Evolutionary conservation across 1,140 invertebrate species (phyloP).

Genomic region (Helicoverpa zea): DNA sequence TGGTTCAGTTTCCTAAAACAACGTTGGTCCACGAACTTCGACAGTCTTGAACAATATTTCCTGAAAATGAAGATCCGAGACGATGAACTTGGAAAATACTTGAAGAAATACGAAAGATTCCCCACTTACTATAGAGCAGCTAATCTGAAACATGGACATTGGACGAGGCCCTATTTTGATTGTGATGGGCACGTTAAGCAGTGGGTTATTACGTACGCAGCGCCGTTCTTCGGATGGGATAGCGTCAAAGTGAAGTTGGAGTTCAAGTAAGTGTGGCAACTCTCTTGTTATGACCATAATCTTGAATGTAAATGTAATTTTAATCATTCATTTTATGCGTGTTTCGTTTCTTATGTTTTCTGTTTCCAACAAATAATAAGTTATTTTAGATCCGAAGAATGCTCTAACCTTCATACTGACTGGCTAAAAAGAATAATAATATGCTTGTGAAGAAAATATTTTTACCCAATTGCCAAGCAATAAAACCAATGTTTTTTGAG

Average conservation of each 20-base stretch:
- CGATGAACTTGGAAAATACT: constrained; percentile 94
- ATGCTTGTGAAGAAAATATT: too few relatives aligned
- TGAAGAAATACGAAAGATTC: constrained; percentile 96
- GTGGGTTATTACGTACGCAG: constrained; percentile 98
- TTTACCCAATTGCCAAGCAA: too few relatives aligned
- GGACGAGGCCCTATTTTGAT: constrained; percentile 97
- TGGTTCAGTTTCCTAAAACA: constrained; percentile 96
- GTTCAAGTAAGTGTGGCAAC: constrained; percentile 93
- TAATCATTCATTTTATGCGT: too few relatives aligned
- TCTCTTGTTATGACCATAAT: too few relatives aligned
- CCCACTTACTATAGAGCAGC: constrained; percentile 95
- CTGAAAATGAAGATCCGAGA: constrained; percentile 97
- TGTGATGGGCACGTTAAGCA: constrained; percentile 97
- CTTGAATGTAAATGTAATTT: too few relatives aligned
- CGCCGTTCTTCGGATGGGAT: constrained; percentile 99
- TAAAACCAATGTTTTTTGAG: too few relatives aligned
- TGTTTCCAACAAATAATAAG: too few relatives aligned
- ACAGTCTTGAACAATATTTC: constrained; percentile 96
- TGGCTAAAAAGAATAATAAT: too few relatives aligned
- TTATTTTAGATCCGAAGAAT: too few relatives aligned
- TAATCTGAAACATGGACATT: constrained; percentile 95
- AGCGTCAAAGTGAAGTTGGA: constrained; percentile 95
- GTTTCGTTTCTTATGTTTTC: constrained; percentile 39
- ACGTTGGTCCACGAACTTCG: constrained; percentile 97
- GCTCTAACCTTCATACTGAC: too few relatives aligned